These are phyloP conservation scores for Enteromius viviparus DNA, from an alignment of 2,797 vertebrate genomes.

Conservation along the genomic window DNA sequence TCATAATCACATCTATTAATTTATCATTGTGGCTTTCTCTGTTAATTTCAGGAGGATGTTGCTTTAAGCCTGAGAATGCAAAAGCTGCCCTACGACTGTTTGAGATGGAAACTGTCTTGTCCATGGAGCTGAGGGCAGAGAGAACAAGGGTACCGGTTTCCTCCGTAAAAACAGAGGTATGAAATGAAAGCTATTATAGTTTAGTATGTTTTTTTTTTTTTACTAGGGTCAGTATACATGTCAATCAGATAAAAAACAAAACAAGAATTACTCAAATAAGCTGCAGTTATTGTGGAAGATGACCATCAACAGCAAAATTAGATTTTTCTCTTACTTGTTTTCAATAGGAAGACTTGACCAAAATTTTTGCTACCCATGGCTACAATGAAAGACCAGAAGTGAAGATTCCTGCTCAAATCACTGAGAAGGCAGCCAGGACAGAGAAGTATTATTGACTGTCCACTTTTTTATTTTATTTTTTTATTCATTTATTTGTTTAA, in stretches of 20 bases:
- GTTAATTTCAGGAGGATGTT: constrained; percentile 63
- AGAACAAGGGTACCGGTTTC: not conserved
- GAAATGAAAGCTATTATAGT: not conserved
- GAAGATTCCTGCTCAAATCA: not conserved
- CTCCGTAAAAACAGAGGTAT: not conserved
- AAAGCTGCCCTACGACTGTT: constrained; percentile 67
- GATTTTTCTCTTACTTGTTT: not conserved
- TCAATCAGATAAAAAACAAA: not conserved
- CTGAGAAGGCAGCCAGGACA: constrained; percentile 19
- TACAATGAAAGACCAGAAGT: not conserved
- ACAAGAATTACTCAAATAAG: not conserved
- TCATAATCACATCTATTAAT: too few species aligned
- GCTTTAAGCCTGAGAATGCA: constrained; percentile 69
- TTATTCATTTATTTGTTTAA: not conserved
- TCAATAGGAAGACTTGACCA: constrained; percentile 2
- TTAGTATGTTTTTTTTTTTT: not conserved
- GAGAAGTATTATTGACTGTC: constrained; percentile 1
- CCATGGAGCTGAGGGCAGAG: not conserved
- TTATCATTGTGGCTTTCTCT: not conserved
- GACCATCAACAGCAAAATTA: not conserved
- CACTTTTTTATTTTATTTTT: not conserved
- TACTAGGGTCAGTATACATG: not conserved
- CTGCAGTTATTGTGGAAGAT: not conserved
- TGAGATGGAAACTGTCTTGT: constrained; percentile 4
- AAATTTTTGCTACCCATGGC: not conserved